These are phyloP conservation scores for Drosophila parthenogenetica DNA, from an alignment of 2,888 invertebrate species.

Conservation along the genomic window DNA sequence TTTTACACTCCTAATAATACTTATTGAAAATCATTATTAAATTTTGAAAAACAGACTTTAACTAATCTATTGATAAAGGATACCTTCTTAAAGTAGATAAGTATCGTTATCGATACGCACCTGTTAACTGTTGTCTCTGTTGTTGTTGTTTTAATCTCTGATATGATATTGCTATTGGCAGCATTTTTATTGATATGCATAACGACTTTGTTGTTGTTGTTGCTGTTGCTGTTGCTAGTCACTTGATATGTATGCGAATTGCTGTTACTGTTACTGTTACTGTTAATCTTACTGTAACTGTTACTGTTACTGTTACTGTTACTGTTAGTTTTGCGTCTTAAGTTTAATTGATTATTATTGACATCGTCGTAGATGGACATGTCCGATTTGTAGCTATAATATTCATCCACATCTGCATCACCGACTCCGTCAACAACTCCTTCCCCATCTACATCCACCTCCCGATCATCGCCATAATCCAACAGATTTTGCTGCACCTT, in stretches of 20 bases:
- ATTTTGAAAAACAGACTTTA: no score
- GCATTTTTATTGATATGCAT: conserved; percentile 63
- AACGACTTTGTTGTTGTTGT: conserved; percentile 35
- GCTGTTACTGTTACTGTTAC: conserved; percentile 31
- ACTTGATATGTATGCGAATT: conserved; percentile 19
- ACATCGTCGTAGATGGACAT: conserved; percentile 85
- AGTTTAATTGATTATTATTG: conserved; percentile 85
- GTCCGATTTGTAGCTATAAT: conserved; percentile 81
- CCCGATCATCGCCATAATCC: conserved; percentile 46
- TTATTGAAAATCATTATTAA: no score
- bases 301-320: conserved; percentile 33
- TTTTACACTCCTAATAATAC: no score
- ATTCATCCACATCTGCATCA: conserved; percentile 79
- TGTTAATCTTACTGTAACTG: conserved; percentile 33
- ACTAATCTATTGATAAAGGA: no score
- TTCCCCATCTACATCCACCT: conserved; percentile 42
- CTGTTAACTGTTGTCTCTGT: conserved; percentile 26
- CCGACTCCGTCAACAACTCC: conserved; percentile 37
- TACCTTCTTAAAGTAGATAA: neutral
- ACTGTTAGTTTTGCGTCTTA: conserved; percentile 75
- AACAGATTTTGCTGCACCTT: conserved; percentile 26
- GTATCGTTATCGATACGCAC: conserved; percentile 5
- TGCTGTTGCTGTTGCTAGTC: conserved; percentile 24
- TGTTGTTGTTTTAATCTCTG: conserved; percentile 36
- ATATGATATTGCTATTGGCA: conserved; percentile 55